A percentile compares a stretch with the other conserved stretches of the same genome.
Conservation (phyloP, 2,797 vertebrate species). For the Dendrocincla tyrannina region DNA sequence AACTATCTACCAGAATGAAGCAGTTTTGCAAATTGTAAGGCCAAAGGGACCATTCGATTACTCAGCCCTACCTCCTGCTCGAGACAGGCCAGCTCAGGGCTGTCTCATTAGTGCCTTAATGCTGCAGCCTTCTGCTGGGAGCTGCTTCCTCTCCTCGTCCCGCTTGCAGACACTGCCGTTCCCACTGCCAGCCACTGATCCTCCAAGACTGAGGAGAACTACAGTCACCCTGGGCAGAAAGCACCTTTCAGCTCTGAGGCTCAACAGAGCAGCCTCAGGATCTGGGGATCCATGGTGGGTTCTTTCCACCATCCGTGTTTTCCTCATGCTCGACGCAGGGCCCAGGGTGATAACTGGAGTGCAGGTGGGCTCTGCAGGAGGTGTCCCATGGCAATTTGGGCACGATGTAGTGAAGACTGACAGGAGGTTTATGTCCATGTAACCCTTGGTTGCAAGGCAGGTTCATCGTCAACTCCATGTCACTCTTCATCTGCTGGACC, state of each 20-base stretch:
- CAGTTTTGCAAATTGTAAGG: constrained; percentile 35
- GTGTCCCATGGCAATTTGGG: neutral
- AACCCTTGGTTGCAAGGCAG: neutral
- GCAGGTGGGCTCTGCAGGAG: neutral
- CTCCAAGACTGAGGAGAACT: neutral
- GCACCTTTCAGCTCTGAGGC: neutral
- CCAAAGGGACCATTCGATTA: constrained; percentile 42
- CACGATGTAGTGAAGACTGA: neutral
- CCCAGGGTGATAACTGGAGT: neutral
- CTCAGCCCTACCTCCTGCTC: neutral
- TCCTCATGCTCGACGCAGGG: accelerated
- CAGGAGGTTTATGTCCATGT: neutral
- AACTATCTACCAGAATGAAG: constrained; percentile 49
- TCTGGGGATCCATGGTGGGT: neutral
- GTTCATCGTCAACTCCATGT: accelerated
- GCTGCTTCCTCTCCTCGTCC: neutral
- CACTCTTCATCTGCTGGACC: neutral
- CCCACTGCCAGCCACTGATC: neutral
- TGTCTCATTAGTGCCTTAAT: constrained; percentile 31
- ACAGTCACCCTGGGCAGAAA: neutral
- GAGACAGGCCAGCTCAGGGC: constrained; percentile 5
- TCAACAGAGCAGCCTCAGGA: neutral
- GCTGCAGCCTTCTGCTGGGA: constrained; percentile 2
- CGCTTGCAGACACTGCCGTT: neutral
- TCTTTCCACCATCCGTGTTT: accelerated